Conservation (phyloP, 2,797 vertebrate genomes). For the Ctenosaura bakeri region DNA sequence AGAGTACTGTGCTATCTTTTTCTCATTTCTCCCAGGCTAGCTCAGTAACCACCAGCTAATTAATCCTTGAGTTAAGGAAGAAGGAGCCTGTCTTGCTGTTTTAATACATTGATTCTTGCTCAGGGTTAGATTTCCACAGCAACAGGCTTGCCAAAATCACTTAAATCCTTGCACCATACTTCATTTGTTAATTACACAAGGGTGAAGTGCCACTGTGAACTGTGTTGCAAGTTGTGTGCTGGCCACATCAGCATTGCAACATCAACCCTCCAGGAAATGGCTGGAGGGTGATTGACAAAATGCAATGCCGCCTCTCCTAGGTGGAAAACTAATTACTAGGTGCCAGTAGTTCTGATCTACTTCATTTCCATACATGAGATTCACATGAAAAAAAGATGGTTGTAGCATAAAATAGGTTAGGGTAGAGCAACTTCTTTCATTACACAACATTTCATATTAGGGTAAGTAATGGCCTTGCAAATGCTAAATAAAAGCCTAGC, state of each 20-base stretch:
- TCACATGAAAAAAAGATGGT: constrained; percentile 55
- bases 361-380: constrained; percentile 64
- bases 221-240: constrained; percentile 30
- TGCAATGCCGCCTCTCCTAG: constrained; percentile 37
- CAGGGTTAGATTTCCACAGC: constrained; percentile 18
- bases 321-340: constrained; percentile 60
- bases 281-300: constrained; percentile 18
- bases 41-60: constrained; percentile 23
- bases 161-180: background rate
- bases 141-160: background rate
- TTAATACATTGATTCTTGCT: background rate
- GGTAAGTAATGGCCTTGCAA: background rate
- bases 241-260: constrained; percentile 48
- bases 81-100: constrained; percentile 3
- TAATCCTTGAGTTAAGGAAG: constrained; percentile 18
- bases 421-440: constrained; percentile 37
- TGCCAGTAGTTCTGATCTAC: constrained; percentile 62
- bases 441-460: background rate
- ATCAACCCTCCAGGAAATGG: constrained; percentile 43
- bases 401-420: constrained; percentile 51
- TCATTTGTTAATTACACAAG: constrained; percentile 33
- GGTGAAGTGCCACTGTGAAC: constrained; percentile 29
- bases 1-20: background rate
- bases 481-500: constrained; percentile 16
- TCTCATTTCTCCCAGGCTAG: constrained; percentile 11